Percentiles rank a stretch among this genome's conserved stretches.
Evolutionary conservation across 1,140 invertebrate genomes (phyloP).

Genomic region (Drosophila mayri): DNA sequence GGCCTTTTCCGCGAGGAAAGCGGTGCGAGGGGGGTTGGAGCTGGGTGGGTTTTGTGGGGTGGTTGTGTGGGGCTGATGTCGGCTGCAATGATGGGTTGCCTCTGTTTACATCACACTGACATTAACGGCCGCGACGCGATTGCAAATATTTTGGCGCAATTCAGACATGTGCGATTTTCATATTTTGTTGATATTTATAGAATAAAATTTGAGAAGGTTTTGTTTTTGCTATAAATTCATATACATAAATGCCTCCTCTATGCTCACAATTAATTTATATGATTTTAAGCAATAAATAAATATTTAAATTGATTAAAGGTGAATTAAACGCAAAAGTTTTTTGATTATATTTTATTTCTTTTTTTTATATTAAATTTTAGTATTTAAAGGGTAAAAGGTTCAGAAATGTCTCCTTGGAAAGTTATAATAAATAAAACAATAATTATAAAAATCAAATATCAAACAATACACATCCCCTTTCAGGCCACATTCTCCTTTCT

Average conservation of each 20-base stretch:
- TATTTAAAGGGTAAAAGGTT: too few relatives aligned
- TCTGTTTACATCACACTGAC: slow-evolving; percentile 40
- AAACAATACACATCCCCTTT: neutral
- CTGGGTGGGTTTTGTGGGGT: neutral
- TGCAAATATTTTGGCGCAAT: slow-evolving; percentile 43
- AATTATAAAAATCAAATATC: neutral
- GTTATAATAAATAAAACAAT: too few relatives aligned
- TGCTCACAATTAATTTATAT: neutral
- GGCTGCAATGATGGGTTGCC: slow-evolving; percentile 5
- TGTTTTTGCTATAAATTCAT: neutral
- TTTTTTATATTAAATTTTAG: too few relatives aligned
- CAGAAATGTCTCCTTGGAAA: too few relatives aligned
- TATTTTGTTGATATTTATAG: slow-evolving; percentile 6
- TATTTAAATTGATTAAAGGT: too few relatives aligned
- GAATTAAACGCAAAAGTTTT: too few relatives aligned
- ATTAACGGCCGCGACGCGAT: slow-evolving; percentile 9
- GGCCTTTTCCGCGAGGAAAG: neutral
- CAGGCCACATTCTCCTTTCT: neutral
- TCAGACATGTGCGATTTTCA: slow-evolving; percentile 2
- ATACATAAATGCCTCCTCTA: neutral
- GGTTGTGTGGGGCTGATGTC: too few relatives aligned
- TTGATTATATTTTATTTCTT: too few relatives aligned
- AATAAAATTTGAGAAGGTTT: neutral
- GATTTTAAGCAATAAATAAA: neutral
- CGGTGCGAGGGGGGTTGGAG: neutral